Base-by-base conservation (phyloP, 2,888 invertebrate genomes). In the Harpalus rufipes region DNA sequence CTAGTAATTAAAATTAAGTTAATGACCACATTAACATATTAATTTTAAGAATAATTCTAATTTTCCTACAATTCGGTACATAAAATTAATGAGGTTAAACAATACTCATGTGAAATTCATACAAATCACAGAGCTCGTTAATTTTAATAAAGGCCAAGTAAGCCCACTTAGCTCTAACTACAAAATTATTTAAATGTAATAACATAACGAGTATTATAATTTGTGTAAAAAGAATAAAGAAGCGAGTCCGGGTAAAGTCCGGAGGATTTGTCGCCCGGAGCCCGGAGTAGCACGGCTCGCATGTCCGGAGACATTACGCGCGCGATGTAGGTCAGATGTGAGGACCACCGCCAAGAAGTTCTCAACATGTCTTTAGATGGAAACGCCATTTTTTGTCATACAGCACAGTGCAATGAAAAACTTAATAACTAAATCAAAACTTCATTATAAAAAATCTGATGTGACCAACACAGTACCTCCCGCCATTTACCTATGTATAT, bases 181-280 rank as follows among this genome's bases (percentile, higher is more conserved):
- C 84, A 65, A 61, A 84, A 84, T 84, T 84, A 84, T 84, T 84
- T 84, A 84, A 84, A 83, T 83, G 82, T 72, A 74, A 82, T 82
- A 82, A 76, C 82, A 82, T 74, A 82, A 82, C 41, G 68, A 82
- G 39, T 74, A 78, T 78, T 84, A 84, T 84, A 84, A 84, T 84
- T 84, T 78, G 58, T 63, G 51, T n/a, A 78, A 84, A 84, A 78
- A 78, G 63, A 84, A 68, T 25, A 81, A 81, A 81, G 56, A 81
- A 81, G n/a, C 41, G 7, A 12, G 39, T 80, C 59, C 44, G 56
- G 74, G 21, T 25, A 44, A 56, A 21, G 41, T 78, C 78, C 58
- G 51, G 56, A 74, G 41, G 41, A 74, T 44, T 44, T 78, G 56
- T 56, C 58, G 80, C 80, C 61, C 21, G n/a, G 80, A 59, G 80